Conservation (phyloP, 2,797 vertebrate genomes). For the Sarcophilus harrisii region DNA sequence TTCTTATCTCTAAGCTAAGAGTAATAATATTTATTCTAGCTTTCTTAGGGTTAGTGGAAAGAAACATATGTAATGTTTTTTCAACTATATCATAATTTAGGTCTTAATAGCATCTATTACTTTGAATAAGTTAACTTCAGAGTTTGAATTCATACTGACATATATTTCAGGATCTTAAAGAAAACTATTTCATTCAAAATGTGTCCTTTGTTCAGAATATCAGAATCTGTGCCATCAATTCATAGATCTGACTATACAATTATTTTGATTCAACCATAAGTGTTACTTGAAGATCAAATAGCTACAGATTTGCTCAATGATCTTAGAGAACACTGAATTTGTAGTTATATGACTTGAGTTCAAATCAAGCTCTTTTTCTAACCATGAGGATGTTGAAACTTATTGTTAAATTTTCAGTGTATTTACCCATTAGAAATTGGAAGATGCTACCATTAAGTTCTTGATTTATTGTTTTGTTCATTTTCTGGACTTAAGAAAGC, state of each 20-base stretch:
- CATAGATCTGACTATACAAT: conserved; percentile 21
- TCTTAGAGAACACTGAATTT: background rate
- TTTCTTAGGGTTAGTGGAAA: background rate
- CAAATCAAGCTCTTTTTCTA: background rate
- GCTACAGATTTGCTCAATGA: background rate
- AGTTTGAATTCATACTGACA: conserved; percentile 12
- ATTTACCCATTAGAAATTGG: background rate
- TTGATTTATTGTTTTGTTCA: background rate
- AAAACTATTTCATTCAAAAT: conserved; percentile 24
- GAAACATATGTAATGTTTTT: background rate
- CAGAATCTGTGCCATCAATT: background rate
- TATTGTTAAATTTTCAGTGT: background rate
- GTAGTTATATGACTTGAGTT: background rate
- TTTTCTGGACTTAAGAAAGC: background rate
- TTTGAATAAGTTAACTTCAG: conserved; percentile 16
- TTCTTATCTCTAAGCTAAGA: background rate
- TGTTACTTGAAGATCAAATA: background rate
- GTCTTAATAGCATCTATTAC: background rate
- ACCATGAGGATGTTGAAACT: background rate
- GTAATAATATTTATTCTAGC: background rate
- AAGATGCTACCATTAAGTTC: background rate
- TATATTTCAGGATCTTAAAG: background rate
- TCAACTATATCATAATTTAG: background rate
- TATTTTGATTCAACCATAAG: background rate
- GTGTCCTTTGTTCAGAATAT: background rate